Evolutionary conservation across 2,888 invertebrate genomes (phyloP), one percentile per base, ranked within the genome.

Genomic region (Acanthosepion pharaonis): DNA sequence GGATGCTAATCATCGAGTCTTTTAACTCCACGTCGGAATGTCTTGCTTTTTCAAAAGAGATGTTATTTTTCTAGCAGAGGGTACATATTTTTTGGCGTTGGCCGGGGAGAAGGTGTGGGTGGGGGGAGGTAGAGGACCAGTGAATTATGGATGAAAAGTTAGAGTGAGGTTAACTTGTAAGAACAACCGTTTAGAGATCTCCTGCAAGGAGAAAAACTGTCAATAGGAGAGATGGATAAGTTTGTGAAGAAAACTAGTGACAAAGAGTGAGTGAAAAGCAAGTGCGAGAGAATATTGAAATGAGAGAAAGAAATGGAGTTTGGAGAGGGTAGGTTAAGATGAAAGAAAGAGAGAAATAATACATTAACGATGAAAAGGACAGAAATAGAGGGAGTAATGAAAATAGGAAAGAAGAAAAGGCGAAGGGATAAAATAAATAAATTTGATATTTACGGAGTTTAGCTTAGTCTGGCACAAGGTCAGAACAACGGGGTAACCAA

Each of bases 11-110:
- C 78, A n/a, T n/a, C 11, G 78, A 78, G 78, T 78, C 78, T 78
- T 78, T 78, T 78, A 78, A 78, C 78, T 78, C 11, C 18, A 78
- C 78, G 78, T 78, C 78, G 78, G 78, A 78, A 78, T 33, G 78
- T 78, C 78, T 78, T 78, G n/a, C 78, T 78, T 78, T 78, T 78
- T 78, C n/a, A 78, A 78, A 78, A 78, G 78, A 78, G n/a, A 33
- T 78, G 78, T 78, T 78, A 78, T 78, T 78, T 78, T 78, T 78
- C 78, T 15, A 78, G 78, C n/a, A n/a, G 78, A 78, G 78, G 78
- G 78, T 33, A 78, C n/a, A 78, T 78, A 78, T 78, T 78, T 78
- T 78, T 78, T n/a, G 78, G n/a, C 78, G 78, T 78, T 78, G 78
- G 78, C 18, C 42, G 78, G n/a, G 15, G 78, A 33, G 78, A 78